Base-by-base conservation (phyloP, 2,888 invertebrate genomes). In the Hydraecia micacea region DNA sequence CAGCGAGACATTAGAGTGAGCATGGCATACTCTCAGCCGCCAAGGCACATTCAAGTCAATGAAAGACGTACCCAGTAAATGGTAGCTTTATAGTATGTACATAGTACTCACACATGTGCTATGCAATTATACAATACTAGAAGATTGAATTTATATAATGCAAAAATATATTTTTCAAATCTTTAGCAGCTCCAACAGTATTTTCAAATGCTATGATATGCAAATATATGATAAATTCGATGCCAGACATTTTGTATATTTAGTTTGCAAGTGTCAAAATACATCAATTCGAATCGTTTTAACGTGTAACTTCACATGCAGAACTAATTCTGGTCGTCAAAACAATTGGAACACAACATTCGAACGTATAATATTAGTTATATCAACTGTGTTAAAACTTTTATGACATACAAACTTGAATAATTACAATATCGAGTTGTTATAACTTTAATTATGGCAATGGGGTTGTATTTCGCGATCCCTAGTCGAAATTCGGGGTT, bases 381-480 rank as follows among this genome's bases (percentile, higher is more conserved):
- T 52, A 84, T 70, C 49, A 77, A 77, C 73, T 42, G 70, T 79
- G 67, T 86, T 81, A 73, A 83, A 90, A 90, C 86, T 89, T 90
- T 84, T 88, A 90, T 88, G 85, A 83, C 69, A 81, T 76, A 86
- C 76, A 85, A 80, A 76, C 73, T 75, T 68, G 72, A 80, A 84
- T 83, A 85, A 84, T 86, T 87, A 88, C 85, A 86, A 84, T 84
- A 86, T 86, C 82, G 72, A 86, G 85, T 88, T 87, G 68, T 80
- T 81, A 73, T 76, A 87, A 89, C 86, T 88, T 88, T 91, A 89
- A 90, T 90, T 90, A 86, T 88, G 77, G 73, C 86, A 81, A 85
- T 84, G 83, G 81, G 86, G 79, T 79, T 84, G 79, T 89, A 82
- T 86, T 87, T 87, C 77, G 81, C 67, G 81, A 80, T 84, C 81